Evolutionary conservation across 2,888 invertebrate genomes (phyloP).

Genomic region (Caenorhabditis zanzibari): DNA sequence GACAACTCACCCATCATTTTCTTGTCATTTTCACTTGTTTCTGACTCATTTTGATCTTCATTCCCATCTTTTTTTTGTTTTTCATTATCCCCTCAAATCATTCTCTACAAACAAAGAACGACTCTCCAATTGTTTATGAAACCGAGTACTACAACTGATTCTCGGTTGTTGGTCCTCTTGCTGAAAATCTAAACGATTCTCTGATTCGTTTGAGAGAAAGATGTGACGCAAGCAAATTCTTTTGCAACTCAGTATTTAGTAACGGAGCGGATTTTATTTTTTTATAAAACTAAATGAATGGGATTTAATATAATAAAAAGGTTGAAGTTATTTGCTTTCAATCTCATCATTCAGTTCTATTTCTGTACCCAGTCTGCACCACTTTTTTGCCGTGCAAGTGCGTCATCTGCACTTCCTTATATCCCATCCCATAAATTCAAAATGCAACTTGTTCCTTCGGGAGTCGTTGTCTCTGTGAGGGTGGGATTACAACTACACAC

Average conservation of each 20-base stretch:
- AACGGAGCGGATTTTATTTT: background rate
- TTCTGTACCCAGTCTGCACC: constrained; percentile 30
- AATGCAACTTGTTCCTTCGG: constrained; percentile 52
- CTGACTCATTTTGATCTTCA: constrained; percentile 30
- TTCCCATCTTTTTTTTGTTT: constrained; percentile 2
- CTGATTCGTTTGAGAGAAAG: constrained; percentile 4
- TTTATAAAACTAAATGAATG: too few relatives aligned
- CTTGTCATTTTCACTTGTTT: constrained; percentile 22
- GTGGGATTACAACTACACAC: constrained; percentile 32
- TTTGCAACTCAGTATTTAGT: constrained; percentile 26
- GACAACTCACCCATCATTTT: constrained; percentile 23
- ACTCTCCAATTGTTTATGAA: constrained; percentile 41
- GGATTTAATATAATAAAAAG: too few relatives aligned
- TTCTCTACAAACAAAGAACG: background rate
- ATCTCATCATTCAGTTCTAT: constrained; percentile 18
- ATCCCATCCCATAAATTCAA: constrained; percentile 47
- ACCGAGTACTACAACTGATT: constrained; percentile 59
- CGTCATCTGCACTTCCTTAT: constrained; percentile 54
- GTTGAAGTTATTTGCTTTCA: too few relatives aligned
- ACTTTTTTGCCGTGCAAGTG: constrained; percentile 23
- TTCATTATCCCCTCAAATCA: background rate
- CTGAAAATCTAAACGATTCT: constrained; percentile 57
- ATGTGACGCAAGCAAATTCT: constrained; percentile 30
- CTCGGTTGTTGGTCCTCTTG: constrained; percentile 44
- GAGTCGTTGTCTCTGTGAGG: constrained; percentile 61